Percentiles rank a stretch among this genome's conserved stretches.
These are phyloP conservation scores for Pangasius larnaudii DNA, from an alignment of 2,797 vertebrate genomes.

Conservation along the genomic window DNA sequence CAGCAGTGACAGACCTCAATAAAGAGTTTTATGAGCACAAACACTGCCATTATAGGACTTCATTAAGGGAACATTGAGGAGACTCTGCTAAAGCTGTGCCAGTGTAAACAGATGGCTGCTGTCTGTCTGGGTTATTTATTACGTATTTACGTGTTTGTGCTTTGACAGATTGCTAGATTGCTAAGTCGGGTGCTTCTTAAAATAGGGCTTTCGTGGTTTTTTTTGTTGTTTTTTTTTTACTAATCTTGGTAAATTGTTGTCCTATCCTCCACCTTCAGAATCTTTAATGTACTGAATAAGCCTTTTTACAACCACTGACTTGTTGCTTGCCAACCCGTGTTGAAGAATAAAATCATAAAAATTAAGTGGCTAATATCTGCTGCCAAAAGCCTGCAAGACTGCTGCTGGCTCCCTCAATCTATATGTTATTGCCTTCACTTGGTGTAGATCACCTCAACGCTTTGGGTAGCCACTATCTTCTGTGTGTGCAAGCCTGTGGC, in stretches of 20 bases:
- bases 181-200: slow-evolving; percentile 10
- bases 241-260: slow-evolving; percentile 35
- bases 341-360: slow-evolving; percentile 2
- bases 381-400: neutral
- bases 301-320: slow-evolving; percentile 7
- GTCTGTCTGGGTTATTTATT: slow-evolving; percentile 53
- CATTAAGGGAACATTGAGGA: slow-evolving; percentile 50
- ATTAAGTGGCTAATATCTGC: neutral
- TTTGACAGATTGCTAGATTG: slow-evolving; percentile 51
- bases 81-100: slow-evolving; percentile 46
- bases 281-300: neutral
- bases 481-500: neutral
- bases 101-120: slow-evolving; percentile 58
- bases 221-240: neutral
- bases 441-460: neutral
- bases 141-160: slow-evolving; percentile 50
- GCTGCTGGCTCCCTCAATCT: neutral
- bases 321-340: neutral
- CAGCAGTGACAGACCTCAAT: slow-evolving; percentile 49
- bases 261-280: slow-evolving; percentile 25
- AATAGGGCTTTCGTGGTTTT: slow-evolving; percentile 29
- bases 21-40: slow-evolving; percentile 51
- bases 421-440: neutral
- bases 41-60: slow-evolving; percentile 50
- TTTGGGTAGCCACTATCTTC: neutral